A percentile compares a stretch with the other conserved stretches of the same genome.
These are phyloP conservation scores for Macrophya annulata DNA, from an alignment of 2,888 invertebrate genomes.

Conservation along the genomic window DNA sequence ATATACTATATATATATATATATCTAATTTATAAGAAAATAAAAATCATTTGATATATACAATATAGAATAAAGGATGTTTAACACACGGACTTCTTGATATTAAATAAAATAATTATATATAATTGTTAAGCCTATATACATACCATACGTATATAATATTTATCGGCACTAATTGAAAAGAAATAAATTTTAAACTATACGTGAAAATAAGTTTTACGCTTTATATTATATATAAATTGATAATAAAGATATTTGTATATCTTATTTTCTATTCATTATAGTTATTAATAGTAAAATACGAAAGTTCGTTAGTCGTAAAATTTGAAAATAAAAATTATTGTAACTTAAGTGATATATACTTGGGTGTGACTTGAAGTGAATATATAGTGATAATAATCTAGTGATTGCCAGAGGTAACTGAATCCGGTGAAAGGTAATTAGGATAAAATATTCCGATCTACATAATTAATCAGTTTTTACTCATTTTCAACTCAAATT, in stretches of 20 bases:
- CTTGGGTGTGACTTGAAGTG: conserved; percentile 11
- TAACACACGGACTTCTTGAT: conserved; percentile 49
- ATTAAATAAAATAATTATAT: not conserved
- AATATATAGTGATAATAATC: conserved; percentile 29
- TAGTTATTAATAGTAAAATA: not conserved
- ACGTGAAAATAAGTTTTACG: not conserved
- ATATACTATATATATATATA: not conserved
- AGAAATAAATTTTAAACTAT: not conserved
- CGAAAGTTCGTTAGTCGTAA: not conserved
- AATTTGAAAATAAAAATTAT: not conserved
- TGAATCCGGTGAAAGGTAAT: conserved; percentile 11
- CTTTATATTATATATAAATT: not conserved
- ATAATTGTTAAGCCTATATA: not conserved
- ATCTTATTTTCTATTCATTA: not conserved
- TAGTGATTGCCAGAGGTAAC: not conserved
- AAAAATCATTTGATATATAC: not conserved
- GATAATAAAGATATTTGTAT: not conserved
- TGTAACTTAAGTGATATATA: conserved; percentile 15
- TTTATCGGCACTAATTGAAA: not conserved
- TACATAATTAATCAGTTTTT: not conserved
- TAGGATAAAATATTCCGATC: not conserved
- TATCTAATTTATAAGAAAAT: not conserved
- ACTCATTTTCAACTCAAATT: not conserved
- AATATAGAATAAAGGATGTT: conserved; percentile 4
- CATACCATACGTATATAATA: not conserved